Conservation (phyloP, 2,888 invertebrate species). For the Xanthia togata region DNA sequence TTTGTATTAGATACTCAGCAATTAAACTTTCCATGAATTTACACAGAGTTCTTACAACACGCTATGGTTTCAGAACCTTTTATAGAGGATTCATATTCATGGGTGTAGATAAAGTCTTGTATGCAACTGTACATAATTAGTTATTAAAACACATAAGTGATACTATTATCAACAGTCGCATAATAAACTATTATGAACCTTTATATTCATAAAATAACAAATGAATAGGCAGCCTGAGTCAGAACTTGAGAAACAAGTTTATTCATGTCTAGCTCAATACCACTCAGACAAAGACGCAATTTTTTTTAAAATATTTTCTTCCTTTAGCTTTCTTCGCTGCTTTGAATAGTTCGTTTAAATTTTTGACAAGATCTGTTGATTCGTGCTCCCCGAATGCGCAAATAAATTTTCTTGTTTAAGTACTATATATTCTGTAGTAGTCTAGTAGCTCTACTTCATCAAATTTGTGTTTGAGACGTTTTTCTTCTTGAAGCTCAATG, state of each 20-base stretch:
- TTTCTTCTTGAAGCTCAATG: slow-evolving; percentile 1
- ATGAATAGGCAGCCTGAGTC: background rate
- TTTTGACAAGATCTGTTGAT: background rate
- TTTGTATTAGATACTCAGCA: too few relatives aligned
- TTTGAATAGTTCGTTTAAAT: background rate
- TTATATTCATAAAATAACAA: background rate
- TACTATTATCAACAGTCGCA: too few relatives aligned
- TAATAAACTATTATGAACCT: background rate
- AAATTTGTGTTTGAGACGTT: background rate
- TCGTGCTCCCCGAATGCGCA: background rate
- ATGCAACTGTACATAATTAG: too few relatives aligned
- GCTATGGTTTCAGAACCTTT: too few relatives aligned
- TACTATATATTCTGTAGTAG: background rate
- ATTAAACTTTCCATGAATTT: too few relatives aligned
- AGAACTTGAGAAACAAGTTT: background rate
- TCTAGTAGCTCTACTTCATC: background rate
- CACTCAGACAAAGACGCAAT: background rate
- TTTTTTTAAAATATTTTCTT: background rate
- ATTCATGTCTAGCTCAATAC: slow-evolving; percentile 3
- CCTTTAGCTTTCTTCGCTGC: background rate
- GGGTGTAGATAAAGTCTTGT: too few relatives aligned
- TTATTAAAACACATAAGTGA: too few relatives aligned
- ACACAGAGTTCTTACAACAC: too few relatives aligned
- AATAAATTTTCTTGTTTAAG: background rate
- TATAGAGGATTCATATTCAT: too few relatives aligned